Base-by-base conservation (phyloP, 1,140 invertebrate genomes). In the Drosophila mayri region DNA sequence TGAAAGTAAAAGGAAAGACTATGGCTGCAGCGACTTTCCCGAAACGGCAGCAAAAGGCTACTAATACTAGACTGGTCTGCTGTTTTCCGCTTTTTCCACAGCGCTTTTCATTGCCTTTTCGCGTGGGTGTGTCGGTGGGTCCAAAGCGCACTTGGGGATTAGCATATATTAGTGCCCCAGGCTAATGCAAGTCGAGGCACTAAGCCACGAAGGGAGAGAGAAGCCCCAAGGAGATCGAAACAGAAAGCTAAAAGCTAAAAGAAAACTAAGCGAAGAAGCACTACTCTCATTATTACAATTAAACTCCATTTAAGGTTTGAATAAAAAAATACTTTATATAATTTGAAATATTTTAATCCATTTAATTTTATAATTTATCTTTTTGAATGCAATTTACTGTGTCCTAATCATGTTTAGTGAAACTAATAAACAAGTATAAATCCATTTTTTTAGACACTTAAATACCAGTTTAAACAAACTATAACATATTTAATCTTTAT, bases 1-100 rank as follows among this genome's bases (percentile, higher is more conserved):
- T 81, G 85, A 88, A 88, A 88, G 85, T 88, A 84, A 88, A 83
- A 88, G 83, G 84, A 87, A 87, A 87, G 62, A 59, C 79, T 58
- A 66, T 28, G 58, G 46, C 43, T 37, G 47, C 68, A 46, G 58
- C 59, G 78, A 88, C 85, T 90, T 90, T 88, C 85, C 81, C 85
- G 75, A 79, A 66, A 72, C 75, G 70, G 77, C 75, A 71, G 74
- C 68, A 60, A 71, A 61, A 61, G 76, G 65, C 76, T 65, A 62
- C 75, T 79, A 41, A n/a, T 18, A 41, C 70, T 65, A 81, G 82
- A 77, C 70, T 60, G 66, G 79, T 47, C 79, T 60, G 60, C 28
- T 46, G 54, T 68, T 32, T 32, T 49, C 20, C 25, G 35, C 20
- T 41, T 50, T 55, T 41, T 37, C 63, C 28, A 14, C 41, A 35